These are phyloP conservation scores for Tryphoninae sp. DNA, from an alignment of 2,888 invertebrate genomes.

Conservation along the genomic window DNA sequence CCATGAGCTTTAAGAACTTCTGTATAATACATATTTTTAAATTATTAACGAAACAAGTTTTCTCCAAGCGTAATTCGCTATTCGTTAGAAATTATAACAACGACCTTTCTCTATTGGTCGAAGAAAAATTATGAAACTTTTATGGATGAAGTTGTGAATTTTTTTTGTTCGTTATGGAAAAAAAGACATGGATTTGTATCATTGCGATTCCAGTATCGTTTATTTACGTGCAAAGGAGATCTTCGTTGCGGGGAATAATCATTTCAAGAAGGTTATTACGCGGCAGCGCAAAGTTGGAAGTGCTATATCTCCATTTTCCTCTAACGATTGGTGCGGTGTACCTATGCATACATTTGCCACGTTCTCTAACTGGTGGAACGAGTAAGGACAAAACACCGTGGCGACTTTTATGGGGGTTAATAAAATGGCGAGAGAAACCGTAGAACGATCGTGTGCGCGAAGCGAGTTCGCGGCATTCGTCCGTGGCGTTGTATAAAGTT, in stretches of 20 bases:
- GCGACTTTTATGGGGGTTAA: slow-evolving; percentile 56
- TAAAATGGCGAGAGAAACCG: slow-evolving; percentile 54
- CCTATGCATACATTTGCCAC: background rate
- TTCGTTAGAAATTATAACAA: too few species aligned
- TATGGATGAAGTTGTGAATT: too few species aligned
- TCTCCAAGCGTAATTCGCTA: too few species aligned
- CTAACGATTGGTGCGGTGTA: background rate
- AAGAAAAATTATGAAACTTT: too few species aligned
- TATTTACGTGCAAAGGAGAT: background rate
- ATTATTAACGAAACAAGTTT: too few species aligned
- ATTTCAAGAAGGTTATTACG: slow-evolving; percentile 49
- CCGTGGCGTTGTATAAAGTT: slow-evolving; percentile 2
- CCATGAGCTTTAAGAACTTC: too few species aligned
- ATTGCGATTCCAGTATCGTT: background rate
- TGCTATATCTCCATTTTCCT: slow-evolving; percentile 3
- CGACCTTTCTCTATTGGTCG: too few species aligned
- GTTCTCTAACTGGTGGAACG: slow-evolving; percentile 8
- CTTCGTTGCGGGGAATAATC: slow-evolving; percentile 38
- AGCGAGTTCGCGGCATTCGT: slow-evolving; percentile 8
- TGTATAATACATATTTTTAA: too few species aligned
- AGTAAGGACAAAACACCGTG: slow-evolving; percentile 12
- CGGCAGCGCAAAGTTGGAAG: slow-evolving; percentile 46
- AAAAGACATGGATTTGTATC: too few species aligned
- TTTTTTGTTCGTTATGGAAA: too few species aligned
- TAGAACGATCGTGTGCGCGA: slow-evolving; percentile 10